These are phyloP conservation scores for Tetragonisca angustula DNA, from an alignment of 2,888 invertebrate genomes.

Conservation along the genomic window DNA sequence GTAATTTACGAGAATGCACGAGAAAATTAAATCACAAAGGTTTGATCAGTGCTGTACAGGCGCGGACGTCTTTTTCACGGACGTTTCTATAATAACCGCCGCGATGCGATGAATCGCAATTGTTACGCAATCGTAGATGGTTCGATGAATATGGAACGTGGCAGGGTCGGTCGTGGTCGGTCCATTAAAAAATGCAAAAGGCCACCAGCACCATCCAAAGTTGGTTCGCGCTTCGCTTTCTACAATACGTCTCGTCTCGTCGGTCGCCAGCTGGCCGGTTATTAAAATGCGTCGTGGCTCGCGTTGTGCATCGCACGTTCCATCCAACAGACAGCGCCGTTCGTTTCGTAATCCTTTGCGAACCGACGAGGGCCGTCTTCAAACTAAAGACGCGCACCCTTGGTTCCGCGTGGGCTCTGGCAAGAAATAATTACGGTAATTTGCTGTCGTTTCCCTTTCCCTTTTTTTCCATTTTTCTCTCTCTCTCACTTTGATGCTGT, in stretches of 20 bases:
- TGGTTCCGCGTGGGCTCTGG: neutral
- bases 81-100: neutral
- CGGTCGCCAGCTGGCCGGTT: constrained; percentile 13
- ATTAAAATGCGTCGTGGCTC: constrained; percentile 12
- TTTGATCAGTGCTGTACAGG: neutral
- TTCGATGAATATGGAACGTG: neutral
- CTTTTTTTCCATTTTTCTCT: neutral
- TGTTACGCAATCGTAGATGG: neutral
- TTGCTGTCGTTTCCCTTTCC: neutral
- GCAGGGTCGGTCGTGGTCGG: neutral
- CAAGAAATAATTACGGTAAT: neutral
- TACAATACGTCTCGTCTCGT: neutral
- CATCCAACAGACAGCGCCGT: neutral
- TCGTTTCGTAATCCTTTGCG: constrained; percentile 11
- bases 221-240: neutral
- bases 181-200: neutral
- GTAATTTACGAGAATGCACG: neutral
- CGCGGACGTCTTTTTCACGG: neutral
- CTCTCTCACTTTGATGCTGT: neutral
- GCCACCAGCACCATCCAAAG: neutral
- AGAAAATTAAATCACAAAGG: neutral
- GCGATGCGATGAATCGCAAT: neutral
- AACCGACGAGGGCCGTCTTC: neutral
- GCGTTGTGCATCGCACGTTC: neutral
- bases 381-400: neutral